Evolutionary conservation across 2,113 vertebrate species (phyloP).

Genomic region (Cyanoliseus patagonus): DNA sequence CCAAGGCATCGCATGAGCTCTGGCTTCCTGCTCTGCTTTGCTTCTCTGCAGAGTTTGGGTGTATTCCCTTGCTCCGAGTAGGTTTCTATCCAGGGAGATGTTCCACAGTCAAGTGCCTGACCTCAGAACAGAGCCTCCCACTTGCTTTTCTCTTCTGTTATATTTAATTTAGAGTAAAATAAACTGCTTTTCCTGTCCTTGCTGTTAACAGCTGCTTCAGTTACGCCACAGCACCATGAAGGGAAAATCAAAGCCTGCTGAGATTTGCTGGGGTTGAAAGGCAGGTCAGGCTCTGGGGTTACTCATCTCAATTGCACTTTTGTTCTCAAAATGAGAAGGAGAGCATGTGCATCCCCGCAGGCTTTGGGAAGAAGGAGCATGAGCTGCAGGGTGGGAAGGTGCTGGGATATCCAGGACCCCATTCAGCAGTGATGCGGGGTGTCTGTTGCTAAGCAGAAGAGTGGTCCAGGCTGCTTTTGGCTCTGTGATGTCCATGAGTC

Average conservation of each 20-base stretch:
- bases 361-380: not conserved
- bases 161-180: not conserved
- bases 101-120: not conserved
- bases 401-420: not conserved
- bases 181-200: not conserved
- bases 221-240: not conserved
- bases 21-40: not conserved
- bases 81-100: not conserved
- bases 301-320: not conserved
- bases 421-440: not conserved
- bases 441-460: not conserved
- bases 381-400: not conserved
- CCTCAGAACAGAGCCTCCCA: not conserved
- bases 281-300: not conserved
- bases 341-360: rapidly evolving
- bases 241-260: not conserved
- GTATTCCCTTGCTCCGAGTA: rapidly evolving
- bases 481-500: not conserved
- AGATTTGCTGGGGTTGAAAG: not conserved
- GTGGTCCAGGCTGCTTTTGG: rapidly evolving
- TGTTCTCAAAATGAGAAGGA: not conserved
- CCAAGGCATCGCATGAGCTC: not conserved
- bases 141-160: not conserved
- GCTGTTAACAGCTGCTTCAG: not conserved
- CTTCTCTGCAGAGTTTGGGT: not conserved